These are phyloP conservation scores for Lota lota DNA, from an alignment of 2,113 vertebrate species.

Conservation along the genomic window DNA sequence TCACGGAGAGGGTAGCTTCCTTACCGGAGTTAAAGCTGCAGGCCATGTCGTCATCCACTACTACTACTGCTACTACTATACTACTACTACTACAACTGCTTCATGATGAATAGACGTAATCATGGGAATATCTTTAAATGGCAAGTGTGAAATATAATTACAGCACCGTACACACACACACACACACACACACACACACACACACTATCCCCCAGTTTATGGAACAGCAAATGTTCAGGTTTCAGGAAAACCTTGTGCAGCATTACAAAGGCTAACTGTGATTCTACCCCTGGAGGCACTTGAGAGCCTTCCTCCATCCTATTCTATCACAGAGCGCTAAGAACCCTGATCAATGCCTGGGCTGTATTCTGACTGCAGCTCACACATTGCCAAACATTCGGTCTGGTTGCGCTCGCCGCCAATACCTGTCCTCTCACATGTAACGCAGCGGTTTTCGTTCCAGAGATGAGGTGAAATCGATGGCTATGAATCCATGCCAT, in stretches of 20 bases:
- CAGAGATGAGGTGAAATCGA: constrained; percentile 50
- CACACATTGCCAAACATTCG: constrained; percentile 10
- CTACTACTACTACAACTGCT: too few species aligned
- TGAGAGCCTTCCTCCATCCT: not conserved
- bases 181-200: too few species aligned
- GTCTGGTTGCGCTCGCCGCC: constrained; percentile 5
- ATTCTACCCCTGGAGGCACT: not conserved
- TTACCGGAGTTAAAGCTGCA: not conserved
- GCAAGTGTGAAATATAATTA: too few species aligned
- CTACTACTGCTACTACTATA: too few species aligned
- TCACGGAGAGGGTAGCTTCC: constrained; percentile 10
- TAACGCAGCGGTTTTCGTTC: constrained; percentile 35
- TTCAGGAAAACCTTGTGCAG: not conserved
- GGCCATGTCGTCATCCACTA: too few species aligned
- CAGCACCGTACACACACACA: too few species aligned
- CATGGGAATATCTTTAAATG: too few species aligned
- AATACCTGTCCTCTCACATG: constrained; percentile 7
- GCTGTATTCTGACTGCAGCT: constrained; percentile 14
- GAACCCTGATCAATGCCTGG: constrained; percentile 4
- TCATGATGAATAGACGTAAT: too few species aligned
- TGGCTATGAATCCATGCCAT: constrained; percentile 55
- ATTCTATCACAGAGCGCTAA: constrained; percentile 5
- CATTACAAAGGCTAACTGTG: not conserved
- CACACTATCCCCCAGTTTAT: not conserved
- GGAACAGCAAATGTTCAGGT: not conserved